Conservation (phyloP, 2,113 vertebrate species). For the Oryzias woworae region DNA sequence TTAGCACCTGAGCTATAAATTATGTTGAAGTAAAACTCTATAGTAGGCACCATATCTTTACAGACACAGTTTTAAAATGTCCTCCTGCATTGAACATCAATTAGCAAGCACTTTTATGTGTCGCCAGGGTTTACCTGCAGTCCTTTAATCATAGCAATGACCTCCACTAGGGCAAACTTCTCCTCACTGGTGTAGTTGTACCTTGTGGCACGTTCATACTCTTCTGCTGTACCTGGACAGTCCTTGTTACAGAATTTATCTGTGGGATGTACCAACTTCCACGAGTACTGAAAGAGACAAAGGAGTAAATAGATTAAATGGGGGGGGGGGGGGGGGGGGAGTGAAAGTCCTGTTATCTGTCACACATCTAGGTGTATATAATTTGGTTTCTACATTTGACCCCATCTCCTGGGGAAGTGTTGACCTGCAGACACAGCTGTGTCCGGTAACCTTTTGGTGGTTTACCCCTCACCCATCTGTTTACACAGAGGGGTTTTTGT, state of each 20-base stretch:
- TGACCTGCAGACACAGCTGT: no score
- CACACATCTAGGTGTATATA: no score
- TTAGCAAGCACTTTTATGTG: no score
- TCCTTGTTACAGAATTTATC: constrained; percentile 99
- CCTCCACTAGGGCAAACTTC: constrained; percentile 98
- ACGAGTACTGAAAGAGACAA: constrained; percentile 87
- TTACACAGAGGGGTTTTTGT: no score
- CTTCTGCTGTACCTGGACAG: constrained; percentile 95
- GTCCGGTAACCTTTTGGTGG: no score
- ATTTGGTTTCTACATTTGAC: no score
- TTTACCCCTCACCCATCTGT: background rate
- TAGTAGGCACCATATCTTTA: no score
- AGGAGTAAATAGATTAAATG: constrained; percentile 20
- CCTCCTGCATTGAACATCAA: no score
- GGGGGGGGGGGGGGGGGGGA: constrained; percentile 11
- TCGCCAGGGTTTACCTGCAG: constrained; percentile 77
- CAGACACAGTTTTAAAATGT: no score
- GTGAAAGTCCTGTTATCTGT: background rate
- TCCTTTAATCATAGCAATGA: constrained; percentile 99
- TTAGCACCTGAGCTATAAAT: background rate
- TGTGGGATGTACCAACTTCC: constrained; percentile 98
- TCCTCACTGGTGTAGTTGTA: constrained; percentile 99
- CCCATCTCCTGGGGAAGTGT: no score
- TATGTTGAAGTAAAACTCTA: no score
- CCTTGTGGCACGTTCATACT: constrained; percentile 94